These are phyloP conservation scores for Phenganax marumi DNA, from an alignment of 92 coral and sea anemone species.

Conservation along the genomic window DNA sequence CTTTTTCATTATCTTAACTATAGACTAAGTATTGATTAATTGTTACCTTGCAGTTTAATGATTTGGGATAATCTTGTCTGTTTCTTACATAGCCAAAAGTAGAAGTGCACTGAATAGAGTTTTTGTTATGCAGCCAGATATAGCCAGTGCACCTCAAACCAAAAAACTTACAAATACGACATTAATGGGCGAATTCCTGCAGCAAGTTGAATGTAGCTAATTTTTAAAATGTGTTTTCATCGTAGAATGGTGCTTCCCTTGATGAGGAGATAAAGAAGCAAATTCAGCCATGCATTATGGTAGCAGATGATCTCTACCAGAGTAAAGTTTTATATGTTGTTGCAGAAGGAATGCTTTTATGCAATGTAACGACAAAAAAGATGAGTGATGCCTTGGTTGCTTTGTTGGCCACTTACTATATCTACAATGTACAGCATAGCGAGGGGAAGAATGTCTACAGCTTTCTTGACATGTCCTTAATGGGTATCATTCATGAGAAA, in stretches of 20 bases:
- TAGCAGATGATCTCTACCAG: conserved; percentile 10
- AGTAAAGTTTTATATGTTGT: conserved; percentile 38
- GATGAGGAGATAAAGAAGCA: background rate
- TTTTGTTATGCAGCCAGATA: too few species aligned
- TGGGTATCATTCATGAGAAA: conserved; percentile 29
- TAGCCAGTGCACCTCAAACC: too few species aligned
- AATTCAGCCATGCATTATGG: conserved; percentile 23
- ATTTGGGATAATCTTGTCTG: too few species aligned
- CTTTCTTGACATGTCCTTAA: conserved; percentile 43
- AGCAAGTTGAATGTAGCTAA: too few species aligned
- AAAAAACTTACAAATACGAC: too few species aligned
- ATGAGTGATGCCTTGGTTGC: conserved; percentile 35
- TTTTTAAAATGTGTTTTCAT: too few species aligned
- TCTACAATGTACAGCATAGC: conserved; percentile 12
- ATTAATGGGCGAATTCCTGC: too few species aligned
- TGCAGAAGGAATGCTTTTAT: conserved; percentile 23
- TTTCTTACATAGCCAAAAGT: too few species aligned
- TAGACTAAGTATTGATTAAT: too few species aligned
- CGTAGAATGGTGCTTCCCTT: background rate
- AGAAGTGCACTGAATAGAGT: too few species aligned
- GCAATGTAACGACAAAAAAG: conserved; percentile 11
- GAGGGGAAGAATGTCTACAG: conserved; percentile 30
- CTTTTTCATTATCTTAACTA: too few species aligned
- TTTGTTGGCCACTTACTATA: background rate
- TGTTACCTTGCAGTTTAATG: too few species aligned